phyloP scores from a whole-genome alignment of 2,113 vertebrate species.

The Ellobius talpinus region DNA sequence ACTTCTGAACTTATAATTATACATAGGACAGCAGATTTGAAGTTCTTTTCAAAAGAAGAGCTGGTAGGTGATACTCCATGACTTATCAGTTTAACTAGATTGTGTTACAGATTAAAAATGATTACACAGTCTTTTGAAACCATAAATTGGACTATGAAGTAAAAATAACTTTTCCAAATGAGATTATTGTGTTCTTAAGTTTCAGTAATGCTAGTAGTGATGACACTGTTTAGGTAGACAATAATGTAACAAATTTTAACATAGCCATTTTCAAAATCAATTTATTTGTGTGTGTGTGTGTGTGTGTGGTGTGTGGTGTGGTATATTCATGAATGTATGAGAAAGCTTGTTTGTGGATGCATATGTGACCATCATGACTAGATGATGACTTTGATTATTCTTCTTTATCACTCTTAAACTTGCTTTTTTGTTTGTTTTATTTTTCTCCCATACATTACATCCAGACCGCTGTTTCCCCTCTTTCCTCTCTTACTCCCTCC shows the following conservation, averaged over 20 bases:
- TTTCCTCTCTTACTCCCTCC: too few species aligned
- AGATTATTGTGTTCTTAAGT: background rate
- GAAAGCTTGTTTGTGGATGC: background rate
- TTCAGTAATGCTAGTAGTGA: background rate
- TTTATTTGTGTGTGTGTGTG: background rate
- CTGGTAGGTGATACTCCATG: background rate
- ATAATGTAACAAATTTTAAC: background rate
- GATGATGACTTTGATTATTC: background rate
- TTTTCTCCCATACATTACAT: background rate
- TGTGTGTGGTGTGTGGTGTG: background rate
- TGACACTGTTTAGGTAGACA: background rate
- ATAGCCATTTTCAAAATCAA: too few species aligned
- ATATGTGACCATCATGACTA: background rate
- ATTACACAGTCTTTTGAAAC: slow-evolving; percentile 31
- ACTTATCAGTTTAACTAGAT: slow-evolving; percentile 41
- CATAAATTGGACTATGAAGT: background rate
- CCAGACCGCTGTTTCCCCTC: background rate
- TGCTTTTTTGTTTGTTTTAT: background rate
- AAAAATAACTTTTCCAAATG: background rate
- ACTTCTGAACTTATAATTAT: slow-evolving; percentile 64
- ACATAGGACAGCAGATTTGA: slow-evolving; percentile 51
- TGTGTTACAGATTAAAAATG: background rate
- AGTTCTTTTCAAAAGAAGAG: slow-evolving; percentile 36
- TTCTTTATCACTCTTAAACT: background rate
- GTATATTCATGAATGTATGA: background rate